These are phyloP conservation scores for Adineta ricciae DNA, from an alignment of 2,888 invertebrate genomes.

Conservation along the genomic window DNA sequence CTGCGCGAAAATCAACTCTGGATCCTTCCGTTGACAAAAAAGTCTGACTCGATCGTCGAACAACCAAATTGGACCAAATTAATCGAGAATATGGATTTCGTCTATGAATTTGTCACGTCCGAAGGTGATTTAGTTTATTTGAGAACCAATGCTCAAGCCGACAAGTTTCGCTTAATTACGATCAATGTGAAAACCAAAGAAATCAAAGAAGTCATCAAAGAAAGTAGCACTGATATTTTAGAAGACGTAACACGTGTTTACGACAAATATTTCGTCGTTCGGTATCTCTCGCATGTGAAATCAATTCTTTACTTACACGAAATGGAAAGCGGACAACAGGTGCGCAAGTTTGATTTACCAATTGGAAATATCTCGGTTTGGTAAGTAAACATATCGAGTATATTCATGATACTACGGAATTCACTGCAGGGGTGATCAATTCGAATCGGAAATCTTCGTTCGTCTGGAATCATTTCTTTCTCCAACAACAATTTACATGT, in stretches of 20 bases:
- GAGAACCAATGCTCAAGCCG: conserved; percentile 60
- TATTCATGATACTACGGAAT: too few relatives aligned
- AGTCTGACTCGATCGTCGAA: background rate
- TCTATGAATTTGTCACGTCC: conserved; percentile 23
- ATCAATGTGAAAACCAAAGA: conserved; percentile 41
- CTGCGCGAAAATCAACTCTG: conserved; percentile 74
- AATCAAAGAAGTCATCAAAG: conserved; percentile 72
- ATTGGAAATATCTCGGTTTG: conserved; percentile 61
- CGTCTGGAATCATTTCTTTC: conserved; percentile 84
- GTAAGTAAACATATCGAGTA: background rate
- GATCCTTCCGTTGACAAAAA: conserved; percentile 36
- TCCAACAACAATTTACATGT: conserved; percentile 74
- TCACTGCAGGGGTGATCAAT: conserved; percentile 35
- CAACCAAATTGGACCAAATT: background rate
- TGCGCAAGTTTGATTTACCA: conserved; percentile 67
- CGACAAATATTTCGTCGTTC: conserved; percentile 71
- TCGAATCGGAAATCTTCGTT: conserved; percentile 63
- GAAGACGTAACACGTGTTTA: conserved; percentile 78
- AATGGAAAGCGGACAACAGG: conserved; percentile 61
- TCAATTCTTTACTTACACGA: conserved; percentile 71
- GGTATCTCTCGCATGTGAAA: conserved; percentile 60
- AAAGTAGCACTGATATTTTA: conserved; percentile 73
- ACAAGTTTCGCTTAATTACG: conserved; percentile 61
- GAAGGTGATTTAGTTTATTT: conserved; percentile 35
- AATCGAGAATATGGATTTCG: background rate